Conservation (phyloP, 2,113 vertebrate genomes). For the Stercorarius parasiticus region DNA sequence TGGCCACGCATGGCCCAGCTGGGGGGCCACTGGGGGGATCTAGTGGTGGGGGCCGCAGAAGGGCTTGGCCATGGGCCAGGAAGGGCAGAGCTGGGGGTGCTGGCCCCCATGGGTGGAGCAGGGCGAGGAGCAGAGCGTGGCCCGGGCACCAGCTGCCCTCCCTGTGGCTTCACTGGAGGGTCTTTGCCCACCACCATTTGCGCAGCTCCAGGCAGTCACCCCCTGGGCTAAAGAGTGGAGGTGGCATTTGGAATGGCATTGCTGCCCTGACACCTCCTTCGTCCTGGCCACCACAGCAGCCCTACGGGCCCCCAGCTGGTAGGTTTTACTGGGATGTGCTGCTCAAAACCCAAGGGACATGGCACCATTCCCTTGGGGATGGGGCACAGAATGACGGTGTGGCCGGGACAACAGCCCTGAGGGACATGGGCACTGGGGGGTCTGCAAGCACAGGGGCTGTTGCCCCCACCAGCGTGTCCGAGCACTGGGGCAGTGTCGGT, state of each 20-base stretch:
- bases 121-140: background rate
- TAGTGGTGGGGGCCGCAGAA: background rate
- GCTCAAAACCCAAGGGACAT: background rate
- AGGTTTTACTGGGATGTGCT: background rate
- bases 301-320: background rate
- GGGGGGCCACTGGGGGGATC: accelerated
- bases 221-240: background rate
- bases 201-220: accelerated
- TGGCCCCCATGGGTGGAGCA: accelerated
- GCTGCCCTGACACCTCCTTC: background rate
- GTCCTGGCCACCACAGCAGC: background rate
- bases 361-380: accelerated
- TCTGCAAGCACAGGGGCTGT: background rate
- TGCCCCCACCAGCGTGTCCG: background rate
- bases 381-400: too few relatives aligned
- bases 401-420: background rate
- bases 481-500: background rate
- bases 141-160: background rate
- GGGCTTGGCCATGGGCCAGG: background rate
- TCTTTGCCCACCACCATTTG: background rate
- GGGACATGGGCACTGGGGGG: background rate
- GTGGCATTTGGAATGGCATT: background rate
- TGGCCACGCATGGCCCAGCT: accelerated
- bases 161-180: background rate
- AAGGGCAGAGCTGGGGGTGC: background rate